These are phyloP conservation scores for Syndactyla subalaris DNA, from an alignment of 2,797 vertebrate species.

Conservation along the genomic window DNA sequence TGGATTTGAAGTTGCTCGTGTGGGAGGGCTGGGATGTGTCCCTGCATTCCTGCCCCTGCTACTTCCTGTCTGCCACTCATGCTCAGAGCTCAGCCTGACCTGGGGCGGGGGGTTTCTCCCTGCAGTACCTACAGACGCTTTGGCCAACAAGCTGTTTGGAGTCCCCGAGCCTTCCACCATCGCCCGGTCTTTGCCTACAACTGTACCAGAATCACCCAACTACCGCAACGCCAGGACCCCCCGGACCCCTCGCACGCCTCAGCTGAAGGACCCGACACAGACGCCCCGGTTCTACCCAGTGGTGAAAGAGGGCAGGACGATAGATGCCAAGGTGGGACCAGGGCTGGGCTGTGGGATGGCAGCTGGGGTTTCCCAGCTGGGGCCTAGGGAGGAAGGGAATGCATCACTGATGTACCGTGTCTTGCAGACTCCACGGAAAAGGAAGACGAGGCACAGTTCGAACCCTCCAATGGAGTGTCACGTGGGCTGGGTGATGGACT, in stretches of 20 bases:
- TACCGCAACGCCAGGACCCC: constrained; percentile 93
- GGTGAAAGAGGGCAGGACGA: constrained; percentile 94
- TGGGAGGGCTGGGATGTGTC: not conserved
- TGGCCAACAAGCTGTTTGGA: constrained; percentile 97
- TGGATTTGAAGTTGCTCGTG: not conserved
- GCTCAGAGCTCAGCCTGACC: not conserved
- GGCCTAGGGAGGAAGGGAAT: too few relatives aligned
- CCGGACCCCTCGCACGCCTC: constrained; percentile 93
- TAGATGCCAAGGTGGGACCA: constrained; percentile 89
- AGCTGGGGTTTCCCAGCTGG: not conserved
- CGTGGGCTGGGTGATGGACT: constrained; percentile 99
- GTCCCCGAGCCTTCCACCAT: constrained; percentile 91
- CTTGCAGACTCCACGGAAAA: constrained; percentile 92
- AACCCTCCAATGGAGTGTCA: constrained; percentile 98
- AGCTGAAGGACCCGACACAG: constrained; percentile 92
- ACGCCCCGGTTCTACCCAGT: constrained; percentile 97
- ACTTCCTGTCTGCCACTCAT: accelerated
- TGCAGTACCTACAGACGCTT: constrained; percentile 93
- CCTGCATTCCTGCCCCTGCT: not conserved
- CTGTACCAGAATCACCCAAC: constrained; percentile 95
- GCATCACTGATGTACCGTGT: accelerated
- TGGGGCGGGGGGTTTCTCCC: not conserved
- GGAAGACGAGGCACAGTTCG: constrained; percentile 98
- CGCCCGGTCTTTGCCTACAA: constrained; percentile 93
- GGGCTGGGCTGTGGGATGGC: not conserved